Percentiles rank a stretch among this genome's conserved stretches.
phyloP scores from a whole-genome alignment of 2,797 vertebrate genomes.

The Allobates femoralis region DNA sequence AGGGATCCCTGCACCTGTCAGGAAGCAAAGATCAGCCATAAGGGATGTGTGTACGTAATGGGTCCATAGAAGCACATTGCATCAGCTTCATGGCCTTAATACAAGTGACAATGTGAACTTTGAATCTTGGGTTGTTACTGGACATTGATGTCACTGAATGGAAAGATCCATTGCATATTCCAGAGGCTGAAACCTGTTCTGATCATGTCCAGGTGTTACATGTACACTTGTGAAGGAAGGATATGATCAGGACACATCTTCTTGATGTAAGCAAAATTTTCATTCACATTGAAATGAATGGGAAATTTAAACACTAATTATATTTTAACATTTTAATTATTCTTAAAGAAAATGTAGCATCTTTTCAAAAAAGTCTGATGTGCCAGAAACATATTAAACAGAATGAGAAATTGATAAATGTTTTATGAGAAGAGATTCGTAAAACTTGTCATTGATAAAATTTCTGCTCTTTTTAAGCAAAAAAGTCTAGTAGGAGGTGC shows the following conservation, averaged over 20 bases:
- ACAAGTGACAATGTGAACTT: not conserved
- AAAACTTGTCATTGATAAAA: too few species aligned
- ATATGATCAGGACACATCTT: not conserved
- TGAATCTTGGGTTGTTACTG: not conserved
- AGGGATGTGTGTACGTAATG: not conserved
- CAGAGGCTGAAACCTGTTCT: not conserved
- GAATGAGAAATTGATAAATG: too few species aligned
- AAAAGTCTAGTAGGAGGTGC: too few species aligned
- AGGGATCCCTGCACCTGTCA: conserved; percentile 49
- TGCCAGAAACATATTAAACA: too few species aligned
- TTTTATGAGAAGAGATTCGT: too few species aligned
- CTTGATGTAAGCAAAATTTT: too few species aligned
- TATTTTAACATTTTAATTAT: not conserved
- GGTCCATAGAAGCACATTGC: not conserved
- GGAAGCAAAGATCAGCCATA: not conserved
- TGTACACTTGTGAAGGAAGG: not conserved
- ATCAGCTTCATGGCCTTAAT: not conserved
- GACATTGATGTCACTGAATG: not conserved
- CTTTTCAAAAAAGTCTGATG: too few species aligned
- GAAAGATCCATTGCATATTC: not conserved
- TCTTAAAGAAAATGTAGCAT: too few species aligned
- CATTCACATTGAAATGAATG: too few species aligned
- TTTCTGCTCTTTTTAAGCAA: too few species aligned
- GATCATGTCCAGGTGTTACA: not conserved
- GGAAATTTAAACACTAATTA: not conserved